phyloP scores from a whole-genome alignment of 2,888 invertebrate species.

The Tenthredo mesomela region DNA sequence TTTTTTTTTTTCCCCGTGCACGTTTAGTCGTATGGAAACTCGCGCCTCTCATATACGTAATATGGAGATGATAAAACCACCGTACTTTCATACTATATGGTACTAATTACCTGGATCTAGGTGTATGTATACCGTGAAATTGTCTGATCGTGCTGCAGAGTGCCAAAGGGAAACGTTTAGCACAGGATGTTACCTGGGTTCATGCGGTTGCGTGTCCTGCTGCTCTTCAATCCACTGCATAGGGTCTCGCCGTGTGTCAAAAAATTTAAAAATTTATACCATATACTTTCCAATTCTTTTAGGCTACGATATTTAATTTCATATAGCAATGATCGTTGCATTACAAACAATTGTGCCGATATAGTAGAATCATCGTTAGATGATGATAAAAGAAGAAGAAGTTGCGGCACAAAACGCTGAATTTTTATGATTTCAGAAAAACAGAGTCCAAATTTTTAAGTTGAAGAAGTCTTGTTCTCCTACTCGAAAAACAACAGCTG shows the following conservation, averaged over 20 bases:
- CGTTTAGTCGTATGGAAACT: slow-evolving; percentile 3
- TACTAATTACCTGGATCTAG: neutral
- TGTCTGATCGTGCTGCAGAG: slow-evolving; percentile 51
- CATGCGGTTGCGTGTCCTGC: slow-evolving; percentile 57
- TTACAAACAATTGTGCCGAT: neutral
- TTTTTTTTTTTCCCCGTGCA: too few relatives aligned
- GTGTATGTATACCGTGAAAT: slow-evolving; percentile 31
- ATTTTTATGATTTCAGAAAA: neutral
- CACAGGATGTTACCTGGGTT: slow-evolving; percentile 61
- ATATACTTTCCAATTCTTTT: neutral
- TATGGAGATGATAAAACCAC: neutral
- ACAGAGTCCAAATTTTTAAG: neutral
- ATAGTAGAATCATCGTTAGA: too few relatives aligned
- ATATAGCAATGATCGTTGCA: neutral
- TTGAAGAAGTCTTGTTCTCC: slow-evolving; percentile 34
- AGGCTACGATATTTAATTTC: neutral
- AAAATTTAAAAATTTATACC: neutral
- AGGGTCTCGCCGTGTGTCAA: neutral
- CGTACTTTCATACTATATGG: too few relatives aligned
- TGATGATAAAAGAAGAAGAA: too few relatives aligned
- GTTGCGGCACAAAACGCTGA: neutral
- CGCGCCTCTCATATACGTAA: neutral
- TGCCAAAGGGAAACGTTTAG: slow-evolving; percentile 57
- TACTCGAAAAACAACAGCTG: slow-evolving; percentile 31
- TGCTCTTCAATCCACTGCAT: neutral